Evolutionary conservation across 2,888 invertebrate genomes (phyloP).

Genomic region (Branchellion lobata): DNA sequence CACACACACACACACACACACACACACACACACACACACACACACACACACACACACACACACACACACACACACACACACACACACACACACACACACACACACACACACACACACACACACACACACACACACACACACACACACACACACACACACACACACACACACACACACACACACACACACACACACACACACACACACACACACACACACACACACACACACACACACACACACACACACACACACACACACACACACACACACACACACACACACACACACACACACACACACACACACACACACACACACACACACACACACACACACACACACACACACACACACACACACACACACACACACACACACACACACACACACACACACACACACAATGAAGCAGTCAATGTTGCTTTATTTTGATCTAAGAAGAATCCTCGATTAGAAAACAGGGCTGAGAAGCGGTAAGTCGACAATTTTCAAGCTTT

Average conservation of each 20-base stretch:
- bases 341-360: conserved; percentile 20
- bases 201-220: conserved; percentile 28
- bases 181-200: conserved; percentile 28
- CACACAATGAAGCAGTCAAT: too few relatives aligned
- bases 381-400: conserved; percentile 27
- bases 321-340: conserved; percentile 22
- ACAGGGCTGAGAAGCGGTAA: too few relatives aligned
- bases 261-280: conserved; percentile 28
- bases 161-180: conserved; percentile 28
- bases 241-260: conserved; percentile 19
- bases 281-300: conserved; percentile 30
- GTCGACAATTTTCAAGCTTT: too few relatives aligned
- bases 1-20: background rate
- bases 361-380: conserved; percentile 27
- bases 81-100: too few relatives aligned
- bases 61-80: too few relatives aligned
- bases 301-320: conserved; percentile 19
- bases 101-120: too few relatives aligned
- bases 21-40: too few relatives aligned
- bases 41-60: too few relatives aligned
- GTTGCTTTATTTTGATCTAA: too few relatives aligned
- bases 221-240: conserved; percentile 18
- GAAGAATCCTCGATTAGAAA: too few relatives aligned
- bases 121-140: background rate
- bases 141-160: conserved; percentile 25